Conservation (phyloP, 2,797 vertebrate species). For the Dromococcyx pavoninus region DNA sequence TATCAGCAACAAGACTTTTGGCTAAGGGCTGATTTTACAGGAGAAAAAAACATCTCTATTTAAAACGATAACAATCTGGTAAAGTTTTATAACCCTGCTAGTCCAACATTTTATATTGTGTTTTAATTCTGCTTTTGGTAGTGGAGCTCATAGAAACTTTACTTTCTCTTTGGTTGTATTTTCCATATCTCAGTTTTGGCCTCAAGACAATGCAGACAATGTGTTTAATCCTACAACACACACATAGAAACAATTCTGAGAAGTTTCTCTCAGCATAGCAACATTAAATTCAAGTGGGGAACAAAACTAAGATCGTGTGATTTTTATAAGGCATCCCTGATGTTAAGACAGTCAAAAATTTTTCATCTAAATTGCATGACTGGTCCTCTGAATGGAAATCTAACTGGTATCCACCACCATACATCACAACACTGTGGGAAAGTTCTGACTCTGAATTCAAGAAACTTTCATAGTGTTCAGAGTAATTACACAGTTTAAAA, state of each 20-base stretch:
- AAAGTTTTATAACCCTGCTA: background rate
- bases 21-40: background rate
- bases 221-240: background rate
- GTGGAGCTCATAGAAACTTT: background rate
- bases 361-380: background rate
- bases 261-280: background rate
- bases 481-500: slow-evolving; percentile 5
- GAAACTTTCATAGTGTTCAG: background rate
- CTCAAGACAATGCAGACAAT: background rate
- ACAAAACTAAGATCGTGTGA: background rate
- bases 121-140: background rate
- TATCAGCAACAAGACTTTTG: background rate
- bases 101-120: background rate
- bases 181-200: background rate
- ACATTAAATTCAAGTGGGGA: background rate
- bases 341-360: background rate
- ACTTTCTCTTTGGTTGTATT: background rate
- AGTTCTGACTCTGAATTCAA: background rate
- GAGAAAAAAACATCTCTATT: background rate
- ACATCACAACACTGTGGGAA: background rate
- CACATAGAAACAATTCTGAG: rapidly evolving
- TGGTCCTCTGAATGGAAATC: background rate
- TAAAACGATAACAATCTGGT: no score
- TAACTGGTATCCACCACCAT: background rate
- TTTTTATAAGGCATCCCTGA: background rate